A percentile compares a stretch with the other conserved stretches of the same genome.
Evolutionary conservation across 2,888 invertebrate species (phyloP).

Genomic region (Panzeria rudis): DNA sequence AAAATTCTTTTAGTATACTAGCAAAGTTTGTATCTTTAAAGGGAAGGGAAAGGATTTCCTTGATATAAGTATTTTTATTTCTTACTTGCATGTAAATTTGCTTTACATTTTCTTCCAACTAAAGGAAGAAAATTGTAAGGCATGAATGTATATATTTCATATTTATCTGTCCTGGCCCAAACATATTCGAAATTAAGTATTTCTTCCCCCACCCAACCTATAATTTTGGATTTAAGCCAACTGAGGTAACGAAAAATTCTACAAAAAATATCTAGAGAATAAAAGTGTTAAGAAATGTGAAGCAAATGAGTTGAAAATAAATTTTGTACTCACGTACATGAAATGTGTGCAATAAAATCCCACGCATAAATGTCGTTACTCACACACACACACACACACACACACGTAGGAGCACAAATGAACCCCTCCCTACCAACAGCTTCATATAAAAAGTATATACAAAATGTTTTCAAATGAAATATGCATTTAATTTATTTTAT

Average conservation of each 20-base stretch:
- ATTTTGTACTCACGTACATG: constrained; percentile 57
- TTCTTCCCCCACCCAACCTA: not conserved
- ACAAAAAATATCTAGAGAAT: not conserved
- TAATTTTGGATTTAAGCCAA: constrained; percentile 31
- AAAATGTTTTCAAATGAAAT: not conserved
- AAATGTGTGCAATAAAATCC: constrained; percentile 41
- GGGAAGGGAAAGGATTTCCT: too few species aligned
- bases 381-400: not conserved
- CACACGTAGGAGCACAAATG: not conserved
- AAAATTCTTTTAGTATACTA: too few species aligned
- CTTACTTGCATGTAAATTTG: not conserved
- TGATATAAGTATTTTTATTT: too few species aligned
- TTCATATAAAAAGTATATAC: not conserved
- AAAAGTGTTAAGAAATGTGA: constrained; percentile 26
- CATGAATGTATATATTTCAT: not conserved
- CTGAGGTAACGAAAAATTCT: not conserved
- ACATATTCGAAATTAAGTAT: constrained; percentile 25
- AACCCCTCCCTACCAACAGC: too few species aligned
- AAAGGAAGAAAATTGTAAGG: too few species aligned
- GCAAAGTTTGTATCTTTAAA: too few species aligned
- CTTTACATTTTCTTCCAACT: not conserved
- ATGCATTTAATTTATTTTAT: constrained; percentile 24
- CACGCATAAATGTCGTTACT: constrained; percentile 37
- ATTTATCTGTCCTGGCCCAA: constrained; percentile 42
- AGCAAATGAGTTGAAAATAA: constrained; percentile 29